Base-by-base conservation (phyloP, 2,888 invertebrate genomes). In the Eupelmus urozonus region DNA sequence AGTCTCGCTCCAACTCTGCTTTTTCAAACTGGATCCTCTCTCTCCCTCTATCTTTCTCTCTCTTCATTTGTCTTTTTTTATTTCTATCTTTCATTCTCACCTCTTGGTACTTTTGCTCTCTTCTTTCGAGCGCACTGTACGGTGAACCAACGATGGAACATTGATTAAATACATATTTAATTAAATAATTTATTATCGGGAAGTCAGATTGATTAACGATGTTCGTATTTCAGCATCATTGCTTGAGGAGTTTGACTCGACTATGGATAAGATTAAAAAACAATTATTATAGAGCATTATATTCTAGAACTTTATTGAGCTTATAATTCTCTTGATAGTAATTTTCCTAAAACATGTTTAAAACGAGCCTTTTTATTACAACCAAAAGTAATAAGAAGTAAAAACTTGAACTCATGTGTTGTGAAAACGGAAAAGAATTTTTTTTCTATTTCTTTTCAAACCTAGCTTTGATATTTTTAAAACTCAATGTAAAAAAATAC, bases 21-120 rank as follows among this genome's bases (percentile, higher is more conserved):
- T 45, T 45, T 45, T 45, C 45, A 45, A 45, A 45, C 45, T 45
- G 45, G 45, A 45, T 45, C 45, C 45, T 45, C 45, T 45, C 45
- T 45, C 16, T 34, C 34, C 3, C 34, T 34, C 34, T n/a, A n/a
- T n/a, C n/a, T 9, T 34, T 34, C 34, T 9, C 34, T 34, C 9
- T 34, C 9, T 34, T 34, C 3, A 3, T 34, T 9, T 34, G 3
- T 4, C 45, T 45, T 45, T 45, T 2, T 45, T 45, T 13, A 45
- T 45, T 45, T 45, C 45, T 45, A 16, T 45, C n/a, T n/a, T 16
- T 45, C 45, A 11, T 45, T 45, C 45, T 45, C 45, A 16, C 45
- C 5, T 9, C 45, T 45, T 45, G 16, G 16, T 16, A 13, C 16
- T 45, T 16, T 45, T 13, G 5, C 2, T 45, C 16, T 45, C 16